Percentiles rank a stretch among this genome's conserved stretches.
Conservation (phyloP, 2,888 invertebrate species). For the Zygothrica quintamaculata region DNA sequence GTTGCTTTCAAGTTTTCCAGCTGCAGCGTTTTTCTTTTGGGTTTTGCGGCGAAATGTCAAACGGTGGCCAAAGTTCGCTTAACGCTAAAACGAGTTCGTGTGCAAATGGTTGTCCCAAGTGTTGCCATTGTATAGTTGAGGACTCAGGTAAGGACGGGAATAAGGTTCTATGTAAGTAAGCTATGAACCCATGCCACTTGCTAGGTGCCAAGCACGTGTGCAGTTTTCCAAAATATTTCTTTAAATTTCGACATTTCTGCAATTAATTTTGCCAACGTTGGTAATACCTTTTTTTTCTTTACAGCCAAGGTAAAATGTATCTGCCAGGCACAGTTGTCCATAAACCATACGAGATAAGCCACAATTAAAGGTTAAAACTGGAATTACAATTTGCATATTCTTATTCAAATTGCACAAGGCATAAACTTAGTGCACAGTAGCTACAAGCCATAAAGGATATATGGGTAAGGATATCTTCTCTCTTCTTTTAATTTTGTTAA, state of each 20-base stretch:
- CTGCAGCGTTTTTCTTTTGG: constrained; percentile 52
- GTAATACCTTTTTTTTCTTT: constrained; percentile 34
- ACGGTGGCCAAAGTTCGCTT: constrained; percentile 74
- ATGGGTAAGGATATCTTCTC: too few relatives aligned
- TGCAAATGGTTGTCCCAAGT: constrained; percentile 67
- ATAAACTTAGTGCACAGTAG: too few relatives aligned
- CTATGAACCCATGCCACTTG: neutral
- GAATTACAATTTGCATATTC: too few relatives aligned
- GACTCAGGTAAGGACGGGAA: too few relatives aligned
- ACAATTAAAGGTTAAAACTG: too few relatives aligned
- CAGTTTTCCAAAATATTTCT: constrained; percentile 52
- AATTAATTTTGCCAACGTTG: constrained; percentile 51
- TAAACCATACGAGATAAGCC: too few relatives aligned
- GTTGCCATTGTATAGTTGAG: too few relatives aligned
- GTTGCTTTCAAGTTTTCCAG: constrained; percentile 56
- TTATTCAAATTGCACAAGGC: too few relatives aligned
- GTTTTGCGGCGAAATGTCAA: constrained; percentile 78
- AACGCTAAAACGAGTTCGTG: constrained; percentile 60
- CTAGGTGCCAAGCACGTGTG: constrained; percentile 49
- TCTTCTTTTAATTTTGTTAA: too few relatives aligned
- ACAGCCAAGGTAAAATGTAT: constrained; percentile 17
- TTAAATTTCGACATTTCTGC: constrained; percentile 47
- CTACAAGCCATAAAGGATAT: too few relatives aligned
- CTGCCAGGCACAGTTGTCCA: constrained; percentile 22
- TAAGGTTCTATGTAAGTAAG: constrained; percentile 9